Evolutionary conservation across 2,888 invertebrate genomes (phyloP), one percentile per base, ranked within the genome.

Genomic region (Agrochola circellaris): DNA sequence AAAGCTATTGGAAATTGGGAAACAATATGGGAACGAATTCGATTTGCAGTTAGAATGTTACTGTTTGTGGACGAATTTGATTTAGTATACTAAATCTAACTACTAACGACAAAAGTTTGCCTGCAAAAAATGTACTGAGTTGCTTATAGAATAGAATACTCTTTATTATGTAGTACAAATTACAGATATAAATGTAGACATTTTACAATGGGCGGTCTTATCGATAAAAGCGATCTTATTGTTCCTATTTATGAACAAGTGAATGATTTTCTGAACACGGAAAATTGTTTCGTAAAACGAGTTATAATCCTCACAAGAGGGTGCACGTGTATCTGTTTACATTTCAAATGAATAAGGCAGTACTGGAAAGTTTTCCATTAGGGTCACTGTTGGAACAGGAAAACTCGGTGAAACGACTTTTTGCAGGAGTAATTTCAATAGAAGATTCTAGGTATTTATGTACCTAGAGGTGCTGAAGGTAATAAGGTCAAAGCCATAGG

Each of bases 401-500:
- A 17, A 17, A 38, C 6, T 72, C 23, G 17, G 4, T n/a, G 4
- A 30, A n/a, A 67, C 5, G 5, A 34, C 3, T 73, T 34, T 8
- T 15, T 4, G 0, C 15, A 4, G 38, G 17, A 38, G 23, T 2
- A 15, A n/a, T n/a, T 2, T 15, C 8, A 15, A n/a, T 6, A 34
- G 8, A 61, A 34, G 0, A 48, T 72, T 45, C 34, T 30, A 56
- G 17, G 7, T 17, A 48, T 26, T 4, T 38, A 7, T 23, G 23
- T 23, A 58, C 8, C 58, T 26, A 56, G 1, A 13, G 15, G 23
- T 34, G 9, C 45, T 61, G 17, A 66, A 64, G 60, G 60, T 34
- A 87, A 72, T 61, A 74, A 76, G 79, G 82, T 73, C 87, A 85
- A 79, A 66, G 82, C 17, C 73, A 73, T 71, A 68, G 30, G 38